Base-by-base conservation (phyloP, 2,797 vertebrate genomes). In the Diplodus puntazzo region DNA sequence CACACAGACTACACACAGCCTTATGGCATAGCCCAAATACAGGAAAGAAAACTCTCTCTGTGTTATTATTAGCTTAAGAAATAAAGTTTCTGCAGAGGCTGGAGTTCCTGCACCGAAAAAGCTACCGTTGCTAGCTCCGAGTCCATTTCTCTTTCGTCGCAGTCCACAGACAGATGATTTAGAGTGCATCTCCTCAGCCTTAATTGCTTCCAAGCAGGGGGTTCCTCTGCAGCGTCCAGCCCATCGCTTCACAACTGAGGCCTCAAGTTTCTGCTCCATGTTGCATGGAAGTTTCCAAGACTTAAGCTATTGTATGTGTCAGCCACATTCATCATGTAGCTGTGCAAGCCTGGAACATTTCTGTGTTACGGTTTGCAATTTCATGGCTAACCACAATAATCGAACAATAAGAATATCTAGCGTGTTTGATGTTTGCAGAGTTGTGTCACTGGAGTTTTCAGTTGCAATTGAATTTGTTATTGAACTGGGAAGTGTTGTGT, bases 171-270 rank as follows among this genome's bases (percentile, higher is more conserved):
- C 50, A 67, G 62, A 89, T 88, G 87, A 91, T 92, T 91, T 91
- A 90, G 57, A 59, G 70, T 30, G 39, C 77, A 78, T 82, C 88
- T 70, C 80, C 79, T 87, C 66, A 79, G 59, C 60, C 63, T 76
- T 75, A 81, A 86, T 80, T 82, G 75, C 64, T 72, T 89, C 84
- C 84, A 81, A 83, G 85, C 83, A 67, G 88, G 89, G 87, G 89
- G 90, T 83, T 87, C 84, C 82, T 89, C 70, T 69, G 67, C 81
- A 70, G 75, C 57, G 45, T 88, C 80, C 78, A 80, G 73, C 73
- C 59, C 79, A 70, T 88, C 77, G 61, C 75, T 78, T 75, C 75
- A 73, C 64, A 17, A 73, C 59, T 11, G 46, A 85, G 79, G 76
- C 83, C 80, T 89, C 78, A 42, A 71, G 79, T 90, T 87, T 92